Conservation (phyloP, 2,797 vertebrate species). For the Rhodeus uyekii region DNA sequence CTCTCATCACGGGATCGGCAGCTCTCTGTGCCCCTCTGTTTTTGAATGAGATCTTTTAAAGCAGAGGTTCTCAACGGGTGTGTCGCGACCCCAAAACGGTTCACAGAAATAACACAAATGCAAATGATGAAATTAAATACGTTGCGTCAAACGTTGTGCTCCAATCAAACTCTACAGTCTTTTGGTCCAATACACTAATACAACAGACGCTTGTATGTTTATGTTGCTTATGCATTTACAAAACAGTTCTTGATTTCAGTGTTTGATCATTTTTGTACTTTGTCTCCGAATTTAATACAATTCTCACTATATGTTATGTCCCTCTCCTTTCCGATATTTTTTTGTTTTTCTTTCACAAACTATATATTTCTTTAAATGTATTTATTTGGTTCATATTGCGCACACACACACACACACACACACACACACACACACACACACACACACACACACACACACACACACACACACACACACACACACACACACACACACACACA, state of each 20-base stretch:
- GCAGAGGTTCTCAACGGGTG: background rate
- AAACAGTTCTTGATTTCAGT: background rate
- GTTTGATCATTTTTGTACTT: background rate
- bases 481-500: too few relatives aligned
- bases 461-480: too few relatives aligned
- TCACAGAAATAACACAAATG: slow-evolving; percentile 2
- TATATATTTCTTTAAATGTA: too few relatives aligned
- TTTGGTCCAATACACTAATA: background rate
- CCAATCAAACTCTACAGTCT: background rate
- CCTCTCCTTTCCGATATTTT: too few relatives aligned
- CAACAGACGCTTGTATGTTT: background rate
- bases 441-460: too few relatives aligned
- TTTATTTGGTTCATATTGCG: too few relatives aligned
- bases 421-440: too few relatives aligned
- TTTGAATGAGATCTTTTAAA: slow-evolving; percentile 60
- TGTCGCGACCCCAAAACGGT: background rate
- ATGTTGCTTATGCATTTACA: background rate
- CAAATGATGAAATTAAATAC: slow-evolving; percentile 5
- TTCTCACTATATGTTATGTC: too few relatives aligned
- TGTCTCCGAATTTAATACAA: too few relatives aligned
- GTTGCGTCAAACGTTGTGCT: background rate
- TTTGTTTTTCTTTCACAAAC: too few relatives aligned
- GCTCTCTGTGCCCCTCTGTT: slow-evolving; percentile 49
- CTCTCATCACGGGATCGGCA: slow-evolving; percentile 59
- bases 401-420: too few relatives aligned